phyloP scores from a whole-genome alignment of 2,797 vertebrate species.

The Allobates femoralis region DNA sequence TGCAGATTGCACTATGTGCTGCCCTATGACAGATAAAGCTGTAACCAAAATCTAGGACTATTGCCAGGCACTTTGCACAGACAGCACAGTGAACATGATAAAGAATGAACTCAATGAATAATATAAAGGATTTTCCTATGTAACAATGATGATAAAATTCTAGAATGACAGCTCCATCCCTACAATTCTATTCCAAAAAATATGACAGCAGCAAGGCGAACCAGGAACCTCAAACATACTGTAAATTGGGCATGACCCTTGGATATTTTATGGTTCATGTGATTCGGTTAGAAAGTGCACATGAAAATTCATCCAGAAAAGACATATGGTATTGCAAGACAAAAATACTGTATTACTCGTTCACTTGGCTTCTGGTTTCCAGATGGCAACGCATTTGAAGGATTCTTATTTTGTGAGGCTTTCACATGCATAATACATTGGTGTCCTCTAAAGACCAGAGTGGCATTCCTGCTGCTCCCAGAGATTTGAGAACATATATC shows the following conservation, averaged over 20 bases:
- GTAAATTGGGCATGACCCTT: background rate
- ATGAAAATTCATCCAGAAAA: background rate
- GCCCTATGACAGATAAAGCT: background rate
- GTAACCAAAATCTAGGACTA: background rate
- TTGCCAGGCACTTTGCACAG: background rate
- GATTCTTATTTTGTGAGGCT: constrained; percentile 24
- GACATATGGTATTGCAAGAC: constrained; percentile 11
- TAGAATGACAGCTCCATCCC: background rate
- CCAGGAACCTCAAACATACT: background rate
- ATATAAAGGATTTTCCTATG: background rate
- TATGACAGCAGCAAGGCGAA: background rate
- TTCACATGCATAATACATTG: constrained; percentile 60
- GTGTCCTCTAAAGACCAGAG: constrained; percentile 31
- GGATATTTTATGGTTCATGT: background rate
- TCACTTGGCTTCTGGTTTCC: constrained; percentile 37
- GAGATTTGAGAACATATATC: constrained; percentile 61
- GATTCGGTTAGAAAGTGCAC: background rate
- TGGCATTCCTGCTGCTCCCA: constrained; percentile 39
- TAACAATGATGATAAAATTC: background rate
- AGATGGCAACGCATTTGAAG: constrained; percentile 46
- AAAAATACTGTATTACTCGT: constrained; percentile 13
- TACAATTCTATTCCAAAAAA: background rate
- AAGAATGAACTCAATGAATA: background rate
- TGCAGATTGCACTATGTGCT: background rate
- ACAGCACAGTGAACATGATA: background rate